Evolutionary conservation across 1,140 invertebrate species (phyloP).

Genomic region (Drosophila tristis): DNA sequence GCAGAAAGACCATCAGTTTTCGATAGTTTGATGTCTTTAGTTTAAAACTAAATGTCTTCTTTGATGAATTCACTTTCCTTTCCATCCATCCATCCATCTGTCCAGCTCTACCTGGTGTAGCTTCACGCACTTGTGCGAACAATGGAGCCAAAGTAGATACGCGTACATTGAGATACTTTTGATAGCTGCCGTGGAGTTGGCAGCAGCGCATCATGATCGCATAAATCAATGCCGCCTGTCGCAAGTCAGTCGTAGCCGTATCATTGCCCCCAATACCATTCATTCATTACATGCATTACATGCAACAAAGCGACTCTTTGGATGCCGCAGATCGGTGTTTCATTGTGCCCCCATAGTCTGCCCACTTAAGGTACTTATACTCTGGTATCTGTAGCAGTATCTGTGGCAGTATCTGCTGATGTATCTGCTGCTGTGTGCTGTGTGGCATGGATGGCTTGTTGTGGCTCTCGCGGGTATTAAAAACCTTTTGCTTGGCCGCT

Average conservation of each 20-base stretch:
- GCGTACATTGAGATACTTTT: slow-evolving; percentile 35
- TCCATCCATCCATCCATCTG: slow-evolving; percentile 1
- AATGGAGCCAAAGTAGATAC: slow-evolving; percentile 38
- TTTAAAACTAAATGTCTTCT: slow-evolving; percentile 31
- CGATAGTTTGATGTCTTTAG: slow-evolving; percentile 20
- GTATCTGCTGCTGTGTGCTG: slow-evolving; percentile 4
- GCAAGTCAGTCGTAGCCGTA: slow-evolving; percentile 45
- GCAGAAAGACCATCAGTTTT: slow-evolving; percentile 1
- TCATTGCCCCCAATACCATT: slow-evolving; percentile 71
- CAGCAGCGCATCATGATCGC: slow-evolving; percentile 51
- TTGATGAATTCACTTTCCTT: slow-evolving; percentile 47
- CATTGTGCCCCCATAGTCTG: slow-evolving; percentile 32
- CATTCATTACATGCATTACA: slow-evolving; percentile 47
- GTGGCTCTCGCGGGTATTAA: slow-evolving; percentile 53
- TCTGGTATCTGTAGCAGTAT: slow-evolving; percentile 2
- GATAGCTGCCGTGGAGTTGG: slow-evolving; percentile 41
- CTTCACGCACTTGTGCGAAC: slow-evolving; percentile 65
- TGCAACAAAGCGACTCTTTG: slow-evolving; percentile 59
- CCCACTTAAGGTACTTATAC: slow-evolving; percentile 18
- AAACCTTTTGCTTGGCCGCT: slow-evolving; percentile 50
- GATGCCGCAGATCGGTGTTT: slow-evolving; percentile 55
- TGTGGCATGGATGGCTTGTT: slow-evolving; percentile 11
- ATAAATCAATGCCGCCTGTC: slow-evolving; percentile 72
- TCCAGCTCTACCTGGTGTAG: slow-evolving; percentile 14
- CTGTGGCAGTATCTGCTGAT: slow-evolving; percentile 5